A percentile compares a stretch with the other conserved stretches of the same genome.
These are phyloP conservation scores for Riptortus pedestris DNA, from an alignment of 1,140 invertebrate species.

Conservation along the genomic window DNA sequence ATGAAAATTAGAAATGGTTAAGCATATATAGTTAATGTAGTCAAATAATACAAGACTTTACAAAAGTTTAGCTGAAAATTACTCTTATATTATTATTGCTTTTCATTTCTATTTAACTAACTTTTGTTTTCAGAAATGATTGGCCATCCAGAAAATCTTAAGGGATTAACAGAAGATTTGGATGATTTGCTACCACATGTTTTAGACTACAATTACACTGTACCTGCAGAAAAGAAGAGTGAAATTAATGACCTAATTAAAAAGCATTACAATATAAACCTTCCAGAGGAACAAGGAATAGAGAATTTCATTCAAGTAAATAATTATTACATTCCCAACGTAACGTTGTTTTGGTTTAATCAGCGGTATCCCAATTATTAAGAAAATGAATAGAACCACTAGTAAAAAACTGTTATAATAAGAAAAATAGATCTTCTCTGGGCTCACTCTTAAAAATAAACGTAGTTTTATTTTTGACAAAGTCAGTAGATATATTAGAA, in stretches of 20 bases:
- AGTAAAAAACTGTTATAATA: too few species aligned
- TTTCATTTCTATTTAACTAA: background rate
- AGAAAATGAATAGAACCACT: too few species aligned
- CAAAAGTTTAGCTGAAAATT: background rate
- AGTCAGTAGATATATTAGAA: too few species aligned
- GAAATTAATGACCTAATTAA: constrained; percentile 23
- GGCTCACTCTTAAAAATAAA: too few species aligned
- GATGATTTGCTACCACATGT: constrained; percentile 29
- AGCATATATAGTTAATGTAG: too few species aligned
- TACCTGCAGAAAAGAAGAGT: constrained; percentile 16
- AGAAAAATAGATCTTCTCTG: too few species aligned
- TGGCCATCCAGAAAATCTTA: constrained; percentile 10
- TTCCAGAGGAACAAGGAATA: background rate
- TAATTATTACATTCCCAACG: background rate
- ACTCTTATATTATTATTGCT: background rate
- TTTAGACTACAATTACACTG: constrained; percentile 30
- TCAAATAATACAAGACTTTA: background rate
- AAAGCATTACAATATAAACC: constrained; percentile 23
- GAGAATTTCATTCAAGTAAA: constrained; percentile 7
- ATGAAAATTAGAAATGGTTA: too few species aligned
- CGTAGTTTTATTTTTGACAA: too few species aligned
- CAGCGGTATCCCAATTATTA: background rate
- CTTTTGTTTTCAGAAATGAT: constrained; percentile 27
- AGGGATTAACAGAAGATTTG: constrained; percentile 28
- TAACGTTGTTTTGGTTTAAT: background rate